Percentiles rank a stretch among this genome's conserved stretches.
Evolutionary conservation across 2,797 vertebrate species (phyloP).

Genomic region (Pagetopsis macropterus): DNA sequence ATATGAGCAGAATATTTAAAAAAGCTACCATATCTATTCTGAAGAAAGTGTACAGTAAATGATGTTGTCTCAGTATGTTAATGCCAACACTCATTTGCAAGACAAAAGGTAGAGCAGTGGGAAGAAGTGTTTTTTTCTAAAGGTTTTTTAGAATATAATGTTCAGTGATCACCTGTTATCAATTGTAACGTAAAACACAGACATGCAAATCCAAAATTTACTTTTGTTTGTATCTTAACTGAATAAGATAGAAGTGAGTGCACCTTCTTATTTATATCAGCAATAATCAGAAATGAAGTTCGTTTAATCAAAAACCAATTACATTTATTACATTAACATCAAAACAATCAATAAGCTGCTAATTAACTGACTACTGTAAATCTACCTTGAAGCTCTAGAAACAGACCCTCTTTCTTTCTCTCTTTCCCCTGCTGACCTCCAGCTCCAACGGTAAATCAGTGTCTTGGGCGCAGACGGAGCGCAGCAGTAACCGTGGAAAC

Average conservation of each 20-base stretch:
- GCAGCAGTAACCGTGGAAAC: slow-evolving; percentile 89
- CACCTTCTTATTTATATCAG: not conserved
- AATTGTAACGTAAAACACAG: not conserved
- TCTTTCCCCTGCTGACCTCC: slow-evolving; percentile 34
- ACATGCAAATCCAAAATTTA: not conserved
- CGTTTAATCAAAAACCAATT: not conserved
- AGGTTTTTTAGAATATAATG: slow-evolving; percentile 1
- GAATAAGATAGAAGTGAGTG: not conserved
- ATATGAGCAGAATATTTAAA: not conserved
- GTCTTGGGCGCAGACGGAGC: slow-evolving; percentile 96
- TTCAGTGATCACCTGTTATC: not conserved
- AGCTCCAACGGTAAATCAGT: slow-evolving; percentile 98
- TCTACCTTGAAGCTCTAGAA: slow-evolving; percentile 7
- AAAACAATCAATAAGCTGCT: not conserved
- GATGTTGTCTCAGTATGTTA: not conserved
- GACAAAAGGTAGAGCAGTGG: not conserved
- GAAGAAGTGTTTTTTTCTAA: not conserved
- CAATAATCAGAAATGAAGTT: not conserved
- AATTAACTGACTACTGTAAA: not conserved
- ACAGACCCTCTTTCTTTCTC: not conserved
- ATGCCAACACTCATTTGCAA: not conserved
- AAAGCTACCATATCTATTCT: not conserved
- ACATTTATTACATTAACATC: not conserved
- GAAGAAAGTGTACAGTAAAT: not conserved
- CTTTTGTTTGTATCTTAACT: not conserved